Base-by-base conservation (phyloP, 2,888 invertebrate species). In the Synergus itoensis region DNA sequence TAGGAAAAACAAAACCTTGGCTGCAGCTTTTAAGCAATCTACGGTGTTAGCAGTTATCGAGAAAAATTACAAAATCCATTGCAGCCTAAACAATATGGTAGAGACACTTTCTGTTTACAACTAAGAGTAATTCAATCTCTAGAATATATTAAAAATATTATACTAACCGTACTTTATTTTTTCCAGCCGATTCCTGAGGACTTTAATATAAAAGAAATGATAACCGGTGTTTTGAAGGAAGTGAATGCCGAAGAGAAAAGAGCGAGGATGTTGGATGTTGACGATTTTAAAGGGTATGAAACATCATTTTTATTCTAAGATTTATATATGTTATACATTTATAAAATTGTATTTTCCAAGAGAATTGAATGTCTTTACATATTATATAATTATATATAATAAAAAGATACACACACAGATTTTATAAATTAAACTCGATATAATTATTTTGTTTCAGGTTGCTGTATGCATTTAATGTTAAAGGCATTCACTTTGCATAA, bases 1-100 rank as follows among this genome's bases (percentile, higher is more conserved):
- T 0, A 94, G 99, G 80, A 99, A 99, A 93, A 99, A 99, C 92
- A 99, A 99, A 94, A 99, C 99, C 3, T 93, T 99, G 43, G 94
- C 96, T 41, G 97, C 99, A 57, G 95, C 96, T 65, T 99, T 99
- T 91, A 97, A 96, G 93, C 97, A 97, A 87, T 95, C 95, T 16
- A 95, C 97, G 36, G 97, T 98, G 1, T 91, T 97, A 84, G 95
- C 97, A 80, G 95, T 96, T 86, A 92, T 99, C 80, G 97, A 98
- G 86, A 98, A 97, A 90, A 99, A 99, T 93, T 99, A 98, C 91
- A 96, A 94, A 92, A 93, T 97, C 4, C 96, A 97, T 90, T 97
- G 98, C 90, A 98, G 98, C 84, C 91, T 98, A 64, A 95, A 97
- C 84, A 97, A 98, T 92, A 95, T 94, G 92, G 96, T 96, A 92